Evolutionary conservation across 2,113 vertebrate species (phyloP).

Genomic region (Arothron firmamentum): DNA sequence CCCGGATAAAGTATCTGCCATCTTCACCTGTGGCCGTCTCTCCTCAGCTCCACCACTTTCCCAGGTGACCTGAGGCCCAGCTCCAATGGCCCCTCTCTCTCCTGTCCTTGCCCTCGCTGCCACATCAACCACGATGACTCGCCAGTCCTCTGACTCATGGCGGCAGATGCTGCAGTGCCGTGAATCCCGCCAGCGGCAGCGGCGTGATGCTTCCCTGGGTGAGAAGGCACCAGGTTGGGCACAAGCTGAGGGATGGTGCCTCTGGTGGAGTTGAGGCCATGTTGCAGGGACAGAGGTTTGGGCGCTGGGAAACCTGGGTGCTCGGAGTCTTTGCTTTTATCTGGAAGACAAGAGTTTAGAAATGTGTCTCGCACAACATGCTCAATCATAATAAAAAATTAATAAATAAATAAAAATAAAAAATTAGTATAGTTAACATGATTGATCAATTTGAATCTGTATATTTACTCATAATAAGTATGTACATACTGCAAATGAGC

Average conservation of each 20-base stretch:
- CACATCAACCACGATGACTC: constrained; percentile 91
- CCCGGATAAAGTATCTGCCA: too few relatives aligned
- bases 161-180: constrained; percentile 77
- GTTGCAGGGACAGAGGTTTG: constrained; percentile 77
- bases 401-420: too few relatives aligned
- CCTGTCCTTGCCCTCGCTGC: constrained; percentile 86
- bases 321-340: constrained; percentile 85
- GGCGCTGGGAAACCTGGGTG: constrained; percentile 75
- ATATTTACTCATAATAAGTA: too few relatives aligned
- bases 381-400: neutral
- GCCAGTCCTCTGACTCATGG: constrained; percentile 85
- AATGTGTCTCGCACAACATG: neutral
- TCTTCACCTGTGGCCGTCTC: constrained; percentile 82
- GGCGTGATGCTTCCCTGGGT: constrained; percentile 66
- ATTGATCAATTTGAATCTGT: too few relatives aligned
- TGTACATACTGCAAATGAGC: too few relatives aligned
- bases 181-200: constrained; percentile 59
- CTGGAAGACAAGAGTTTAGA: constrained; percentile 61
- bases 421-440: too few relatives aligned
- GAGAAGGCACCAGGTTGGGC: constrained; percentile 86
- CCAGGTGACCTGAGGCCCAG: constrained; percentile 76
- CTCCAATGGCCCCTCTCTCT: constrained; percentile 89
- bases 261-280: constrained; percentile 76
- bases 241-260: constrained; percentile 79
- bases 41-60: constrained; percentile 76